These are phyloP conservation scores for Megalopta genalis DNA, from an alignment of 1,140 invertebrate species.

Conservation along the genomic window DNA sequence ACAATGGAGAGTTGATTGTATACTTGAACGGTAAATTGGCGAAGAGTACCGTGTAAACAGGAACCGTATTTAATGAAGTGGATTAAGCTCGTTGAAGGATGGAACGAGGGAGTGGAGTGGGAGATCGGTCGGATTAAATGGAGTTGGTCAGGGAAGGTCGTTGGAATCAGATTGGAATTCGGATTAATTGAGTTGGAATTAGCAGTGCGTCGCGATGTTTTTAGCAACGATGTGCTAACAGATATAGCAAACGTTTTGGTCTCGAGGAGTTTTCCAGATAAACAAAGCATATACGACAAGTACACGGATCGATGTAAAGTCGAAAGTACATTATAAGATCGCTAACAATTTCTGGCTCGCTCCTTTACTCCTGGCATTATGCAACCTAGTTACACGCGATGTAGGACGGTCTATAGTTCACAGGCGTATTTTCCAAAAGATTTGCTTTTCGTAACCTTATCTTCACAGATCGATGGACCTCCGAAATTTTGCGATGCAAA, in stretches of 20 bases:
- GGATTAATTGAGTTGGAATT: neutral
- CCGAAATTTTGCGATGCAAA: too few species aligned
- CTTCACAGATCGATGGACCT: too few species aligned
- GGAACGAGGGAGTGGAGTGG: neutral
- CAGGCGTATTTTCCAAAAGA: neutral
- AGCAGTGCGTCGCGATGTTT: neutral
- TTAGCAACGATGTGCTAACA: too few species aligned
- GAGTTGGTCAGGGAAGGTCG: neutral
- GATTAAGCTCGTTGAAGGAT: conserved; percentile 30
- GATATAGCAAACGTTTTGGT: too few species aligned
- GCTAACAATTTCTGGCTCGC: too few species aligned
- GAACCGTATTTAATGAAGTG: conserved; percentile 41
- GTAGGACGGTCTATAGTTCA: neutral
- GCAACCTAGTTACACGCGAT: neutral
- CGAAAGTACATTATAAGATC: too few species aligned
- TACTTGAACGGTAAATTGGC: neutral
- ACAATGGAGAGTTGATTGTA: neutral
- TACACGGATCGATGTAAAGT: too few species aligned
- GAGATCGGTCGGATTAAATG: conserved; percentile 2
- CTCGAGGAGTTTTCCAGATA: too few species aligned
- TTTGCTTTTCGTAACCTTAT: too few species aligned
- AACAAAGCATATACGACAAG: too few species aligned
- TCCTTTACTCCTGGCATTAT: neutral
- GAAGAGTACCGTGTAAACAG: conserved; percentile 12
- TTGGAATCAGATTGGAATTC: neutral